A percentile compares a stretch with the other conserved stretches of the same genome.
Conservation (phyloP, 2,797 vertebrate species). For the Calcarius lapponicus region DNA sequence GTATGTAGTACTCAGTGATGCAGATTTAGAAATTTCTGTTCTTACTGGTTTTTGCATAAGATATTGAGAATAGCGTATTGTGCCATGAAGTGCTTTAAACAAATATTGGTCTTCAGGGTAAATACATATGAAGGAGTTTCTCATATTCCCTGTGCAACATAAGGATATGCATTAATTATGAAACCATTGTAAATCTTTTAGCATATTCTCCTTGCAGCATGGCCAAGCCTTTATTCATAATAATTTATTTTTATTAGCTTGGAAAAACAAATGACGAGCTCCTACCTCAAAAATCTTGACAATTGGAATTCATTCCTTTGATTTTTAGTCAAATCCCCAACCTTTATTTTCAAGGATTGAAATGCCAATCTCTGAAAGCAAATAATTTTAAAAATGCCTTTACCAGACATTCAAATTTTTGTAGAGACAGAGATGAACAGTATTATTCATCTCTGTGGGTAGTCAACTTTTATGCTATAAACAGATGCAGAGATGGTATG, state of each 20-base stretch:
- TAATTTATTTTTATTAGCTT: neutral
- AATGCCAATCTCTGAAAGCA: neutral
- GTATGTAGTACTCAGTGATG: neutral
- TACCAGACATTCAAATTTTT: neutral
- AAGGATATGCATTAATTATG: neutral
- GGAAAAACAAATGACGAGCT: neutral
- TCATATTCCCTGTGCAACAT: neutral
- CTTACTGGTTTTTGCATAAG: neutral
- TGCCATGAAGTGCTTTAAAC: neutral
- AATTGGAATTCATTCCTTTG: neutral
- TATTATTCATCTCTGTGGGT: neutral
- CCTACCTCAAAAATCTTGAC: neutral
- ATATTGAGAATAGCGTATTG: neutral
- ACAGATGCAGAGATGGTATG: neutral
- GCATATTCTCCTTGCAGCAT: neutral
- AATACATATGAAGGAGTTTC: neutral
- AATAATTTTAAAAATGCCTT: neutral
- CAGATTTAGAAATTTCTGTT: neutral
- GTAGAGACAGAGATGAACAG: neutral
- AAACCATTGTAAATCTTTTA: neutral
- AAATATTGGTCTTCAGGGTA: neutral
- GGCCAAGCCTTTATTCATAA: neutral
- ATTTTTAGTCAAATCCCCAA: neutral
- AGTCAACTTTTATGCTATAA: neutral
- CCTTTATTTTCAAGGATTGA: neutral